A percentile compares a stretch with the other conserved stretches of the same genome.
Evolutionary conservation across 2,113 vertebrate genomes (phyloP).

Genomic region (Platichthys stellatus): DNA sequence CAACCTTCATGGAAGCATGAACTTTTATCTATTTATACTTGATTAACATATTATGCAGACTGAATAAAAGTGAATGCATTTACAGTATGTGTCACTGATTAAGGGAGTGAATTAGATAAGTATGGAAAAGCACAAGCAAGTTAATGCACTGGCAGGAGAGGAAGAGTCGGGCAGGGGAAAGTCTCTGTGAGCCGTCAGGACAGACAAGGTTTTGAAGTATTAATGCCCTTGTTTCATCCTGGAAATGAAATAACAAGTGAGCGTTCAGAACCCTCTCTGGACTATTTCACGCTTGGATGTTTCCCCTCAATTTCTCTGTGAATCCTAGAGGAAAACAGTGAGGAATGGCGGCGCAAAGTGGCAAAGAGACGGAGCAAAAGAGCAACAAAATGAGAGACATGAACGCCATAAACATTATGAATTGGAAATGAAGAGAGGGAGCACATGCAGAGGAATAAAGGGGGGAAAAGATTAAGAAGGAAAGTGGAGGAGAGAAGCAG

Average conservation of each 20-base stretch:
- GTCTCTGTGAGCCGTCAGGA: constrained; percentile 52
- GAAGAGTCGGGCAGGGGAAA: constrained; percentile 15
- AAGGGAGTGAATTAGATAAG: constrained; percentile 23
- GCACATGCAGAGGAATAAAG: constrained; percentile 7
- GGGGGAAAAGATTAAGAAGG: constrained; percentile 23
- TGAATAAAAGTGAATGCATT: constrained; percentile 20
- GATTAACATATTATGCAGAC: constrained; percentile 26
- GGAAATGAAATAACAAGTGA: constrained; percentile 79
- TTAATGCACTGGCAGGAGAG: constrained; percentile 12
- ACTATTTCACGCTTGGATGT: constrained; percentile 81
- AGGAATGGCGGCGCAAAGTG: constrained; percentile 42
- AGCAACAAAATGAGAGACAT: constrained; percentile 39
- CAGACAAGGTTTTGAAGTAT: constrained; percentile 72
- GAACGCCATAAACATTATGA: constrained; percentile 34
- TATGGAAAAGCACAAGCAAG: constrained; percentile 15
- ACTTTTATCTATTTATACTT: constrained; percentile 37
- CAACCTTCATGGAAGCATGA: neutral
- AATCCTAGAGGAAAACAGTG: constrained; percentile 70
- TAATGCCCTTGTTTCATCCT: constrained; percentile 76
- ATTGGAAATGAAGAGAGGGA: constrained; percentile 30
- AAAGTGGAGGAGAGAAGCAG: constrained; percentile 7
- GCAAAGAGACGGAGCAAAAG: constrained; percentile 27
- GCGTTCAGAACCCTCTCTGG: constrained; percentile 71
- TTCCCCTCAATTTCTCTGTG: constrained; percentile 72
- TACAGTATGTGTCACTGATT: constrained; percentile 2